These are phyloP conservation scores for Rattus rattus DNA, from an alignment of 2,113 vertebrate genomes.

Conservation along the genomic window DNA sequence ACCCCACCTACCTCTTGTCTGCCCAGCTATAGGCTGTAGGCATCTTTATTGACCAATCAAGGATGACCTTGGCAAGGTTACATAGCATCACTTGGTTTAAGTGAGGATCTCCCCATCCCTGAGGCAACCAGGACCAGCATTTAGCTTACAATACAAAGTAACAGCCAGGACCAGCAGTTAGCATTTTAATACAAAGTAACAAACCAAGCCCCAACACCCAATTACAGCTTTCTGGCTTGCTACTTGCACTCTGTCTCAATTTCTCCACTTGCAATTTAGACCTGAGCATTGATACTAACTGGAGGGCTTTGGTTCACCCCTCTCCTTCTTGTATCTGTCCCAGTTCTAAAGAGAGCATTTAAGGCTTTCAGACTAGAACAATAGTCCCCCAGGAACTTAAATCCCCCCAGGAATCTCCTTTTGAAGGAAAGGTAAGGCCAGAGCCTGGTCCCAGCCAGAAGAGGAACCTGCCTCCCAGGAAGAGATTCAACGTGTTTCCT, in stretches of 20 bases:
- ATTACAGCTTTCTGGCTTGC: background rate
- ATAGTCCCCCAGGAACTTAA: background rate
- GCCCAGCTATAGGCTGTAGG: too few species aligned
- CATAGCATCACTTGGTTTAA: too few species aligned
- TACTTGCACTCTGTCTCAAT: too few species aligned
- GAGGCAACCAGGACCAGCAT: too few species aligned
- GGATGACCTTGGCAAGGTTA: too few species aligned
- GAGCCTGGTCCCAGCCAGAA: background rate
- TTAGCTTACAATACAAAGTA: too few species aligned
- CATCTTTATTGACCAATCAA: too few species aligned
- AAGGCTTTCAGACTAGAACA: background rate
- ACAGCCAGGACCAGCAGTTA: too few species aligned
- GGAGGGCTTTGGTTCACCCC: background rate
- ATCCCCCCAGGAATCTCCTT: background rate
- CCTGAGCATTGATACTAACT: background rate
- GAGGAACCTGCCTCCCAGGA: background rate
- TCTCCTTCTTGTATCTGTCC: background rate
- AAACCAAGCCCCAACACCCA: background rate
- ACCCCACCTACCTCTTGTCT: too few species aligned
- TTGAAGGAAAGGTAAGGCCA: background rate
- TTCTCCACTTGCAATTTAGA: accelerated
- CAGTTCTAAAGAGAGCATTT: background rate
- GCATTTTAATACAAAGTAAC: too few species aligned
- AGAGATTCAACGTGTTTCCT: background rate
- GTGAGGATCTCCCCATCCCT: too few species aligned